Percentiles rank a stretch among this genome's conserved stretches.
Conservation (phyloP, 2,888 invertebrate species). For the Leptarthrus brevirostris region DNA sequence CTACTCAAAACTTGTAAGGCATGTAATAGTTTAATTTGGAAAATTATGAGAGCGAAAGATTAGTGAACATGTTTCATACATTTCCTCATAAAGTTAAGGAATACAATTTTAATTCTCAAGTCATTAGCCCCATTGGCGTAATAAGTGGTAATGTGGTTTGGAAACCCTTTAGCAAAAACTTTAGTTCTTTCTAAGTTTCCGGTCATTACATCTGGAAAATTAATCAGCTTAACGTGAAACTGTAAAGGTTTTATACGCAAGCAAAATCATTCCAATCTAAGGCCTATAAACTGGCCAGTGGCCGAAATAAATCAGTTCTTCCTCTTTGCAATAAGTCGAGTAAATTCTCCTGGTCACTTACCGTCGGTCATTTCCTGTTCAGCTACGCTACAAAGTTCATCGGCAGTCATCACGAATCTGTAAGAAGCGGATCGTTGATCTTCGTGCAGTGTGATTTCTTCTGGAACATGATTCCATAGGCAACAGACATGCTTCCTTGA, state of each 20-base stretch:
- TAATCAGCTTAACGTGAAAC: conserved; percentile 19
- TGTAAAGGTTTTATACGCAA: neutral
- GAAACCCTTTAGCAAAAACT: neutral
- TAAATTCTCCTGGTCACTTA: conserved; percentile 54
- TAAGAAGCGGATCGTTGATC: conserved; percentile 60
- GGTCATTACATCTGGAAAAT: conserved; percentile 2
- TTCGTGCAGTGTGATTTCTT: conserved; percentile 57
- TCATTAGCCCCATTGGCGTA: neutral
- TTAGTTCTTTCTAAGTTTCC: neutral
- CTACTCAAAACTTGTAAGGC: too few species aligned
- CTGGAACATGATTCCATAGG: conserved; percentile 58
- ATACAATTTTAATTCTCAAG: neutral
- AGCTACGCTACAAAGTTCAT: conserved; percentile 69
- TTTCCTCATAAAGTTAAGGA: neutral
- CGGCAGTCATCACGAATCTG: conserved; percentile 70
- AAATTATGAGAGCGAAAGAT: too few species aligned
- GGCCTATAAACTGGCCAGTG: conserved; percentile 35
- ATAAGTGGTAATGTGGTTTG: too few species aligned
- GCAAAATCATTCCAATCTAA: neutral
- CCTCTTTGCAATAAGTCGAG: neutral
- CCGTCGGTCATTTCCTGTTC: conserved; percentile 63
- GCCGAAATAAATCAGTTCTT: conserved; percentile 30
- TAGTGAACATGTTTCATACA: too few species aligned
- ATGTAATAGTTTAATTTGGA: too few species aligned
- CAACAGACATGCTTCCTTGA: conserved; percentile 58